Evolutionary conservation across 2,113 vertebrate genomes (phyloP), one percentile per base, ranked within the genome.

Genomic region (Pseudois nayaur): DNA sequence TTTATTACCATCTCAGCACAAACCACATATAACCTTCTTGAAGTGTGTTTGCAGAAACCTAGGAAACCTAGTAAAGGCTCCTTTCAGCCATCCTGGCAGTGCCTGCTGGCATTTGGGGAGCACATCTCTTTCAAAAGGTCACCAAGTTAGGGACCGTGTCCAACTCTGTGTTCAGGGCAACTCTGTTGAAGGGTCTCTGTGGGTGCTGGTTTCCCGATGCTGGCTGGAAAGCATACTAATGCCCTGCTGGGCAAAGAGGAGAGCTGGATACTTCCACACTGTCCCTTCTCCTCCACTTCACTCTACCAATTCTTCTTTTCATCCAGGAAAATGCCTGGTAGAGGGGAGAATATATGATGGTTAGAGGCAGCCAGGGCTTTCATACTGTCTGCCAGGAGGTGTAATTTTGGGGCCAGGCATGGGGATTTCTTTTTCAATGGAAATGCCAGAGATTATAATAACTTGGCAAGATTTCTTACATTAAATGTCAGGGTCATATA

Each of bases 11-110:
- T 79, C 78, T 94, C 82, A 79, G 86, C 89, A 91, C 79, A 43
- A 78, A 86, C 82, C 87, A 31, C 76, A 40, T 48, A 11, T n/a
- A 48, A 85, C 82, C 88, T 94, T 87, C 89, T 93, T 64, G 50
- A 85, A 91, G 67, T n/a, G 85, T 60, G 78, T 60, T 90, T 96
- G n/a, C 59, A 62, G 94, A 86, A 91, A 40, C 60, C 91, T 74
- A 50, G 96, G 91, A 88, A 93, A 50, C 82, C 48, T 59, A 76
- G 60, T 48, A 50, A 36, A 27, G 60, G 4, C 36, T 40, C 60
- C 36, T 86, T 87, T 88, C 81, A 86, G 60, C 3, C 88, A 76
- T 82, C 54, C 84, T 48, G 91, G 85, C 27, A 45, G 59, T 52
- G 59, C 31, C 89, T 94, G 55, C 36, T 60, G 86, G 90, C 74